phyloP scores from a whole-genome alignment of 2,113 vertebrate species.

The Nothoprocta perdicaria region DNA sequence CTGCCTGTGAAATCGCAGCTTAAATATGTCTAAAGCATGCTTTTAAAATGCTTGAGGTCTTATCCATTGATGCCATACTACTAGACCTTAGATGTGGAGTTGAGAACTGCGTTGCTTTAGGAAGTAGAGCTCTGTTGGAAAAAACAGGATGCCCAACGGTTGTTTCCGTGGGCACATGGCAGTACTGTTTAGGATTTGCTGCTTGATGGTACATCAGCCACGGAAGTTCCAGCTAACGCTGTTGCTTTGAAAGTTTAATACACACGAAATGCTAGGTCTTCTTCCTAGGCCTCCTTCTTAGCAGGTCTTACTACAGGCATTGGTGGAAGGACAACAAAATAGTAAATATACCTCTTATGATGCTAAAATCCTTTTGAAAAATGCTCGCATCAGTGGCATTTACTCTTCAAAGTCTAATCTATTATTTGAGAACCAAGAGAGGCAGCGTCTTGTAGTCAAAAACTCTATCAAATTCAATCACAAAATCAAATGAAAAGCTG shows the following conservation, averaged over 20 bases:
- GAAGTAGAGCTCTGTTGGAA: background rate
- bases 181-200: background rate
- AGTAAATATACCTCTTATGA: background rate
- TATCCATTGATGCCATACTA: background rate
- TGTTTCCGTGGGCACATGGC: background rate
- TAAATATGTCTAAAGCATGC: background rate
- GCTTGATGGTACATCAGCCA: background rate
- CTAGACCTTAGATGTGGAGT: background rate
- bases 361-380: constrained; percentile 1
- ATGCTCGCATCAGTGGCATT: background rate
- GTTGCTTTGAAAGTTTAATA: background rate
- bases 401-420: constrained; percentile 22
- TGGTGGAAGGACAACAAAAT: background rate
- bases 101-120: background rate
- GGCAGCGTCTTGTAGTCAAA: background rate
- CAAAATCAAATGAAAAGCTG: constrained; percentile 7
- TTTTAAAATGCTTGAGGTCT: background rate
- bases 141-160: background rate
- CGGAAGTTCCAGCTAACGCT: background rate
- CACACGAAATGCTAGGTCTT: background rate
- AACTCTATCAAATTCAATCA: constrained; percentile 7
- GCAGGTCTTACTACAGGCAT: background rate
- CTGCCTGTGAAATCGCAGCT: background rate
- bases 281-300: background rate
- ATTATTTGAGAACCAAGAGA: constrained; percentile 24